These are phyloP conservation scores for Drosophila quadrilineata DNA, from an alignment of 1,140 invertebrate species.

Conservation along the genomic window DNA sequence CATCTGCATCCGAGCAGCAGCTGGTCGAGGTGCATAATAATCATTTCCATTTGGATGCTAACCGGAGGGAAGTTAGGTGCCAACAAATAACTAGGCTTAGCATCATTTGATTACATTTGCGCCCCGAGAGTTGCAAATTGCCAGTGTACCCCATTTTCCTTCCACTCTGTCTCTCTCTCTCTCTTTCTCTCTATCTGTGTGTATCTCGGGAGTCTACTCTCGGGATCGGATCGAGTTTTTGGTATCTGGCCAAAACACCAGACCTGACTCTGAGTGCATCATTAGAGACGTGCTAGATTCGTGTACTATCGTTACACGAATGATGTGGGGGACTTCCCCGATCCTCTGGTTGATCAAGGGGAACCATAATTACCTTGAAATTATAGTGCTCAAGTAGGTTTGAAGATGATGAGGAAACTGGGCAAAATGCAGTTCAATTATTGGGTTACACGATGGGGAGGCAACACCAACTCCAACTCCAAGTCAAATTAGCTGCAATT, in stretches of 20 bases:
- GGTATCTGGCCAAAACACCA: constrained; percentile 38
- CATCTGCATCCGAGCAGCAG: constrained; percentile 17
- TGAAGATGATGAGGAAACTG: constrained; percentile 37
- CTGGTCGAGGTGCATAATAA: constrained; percentile 59
- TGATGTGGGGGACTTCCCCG: neutral
- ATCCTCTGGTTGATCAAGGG: constrained; percentile 1
- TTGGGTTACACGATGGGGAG: constrained; percentile 42
- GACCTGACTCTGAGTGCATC: constrained; percentile 69
- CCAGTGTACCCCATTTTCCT: too few species aligned
- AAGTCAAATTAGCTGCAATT: constrained; percentile 60
- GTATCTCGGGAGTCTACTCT: constrained; percentile 13
- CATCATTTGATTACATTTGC: constrained; percentile 42
- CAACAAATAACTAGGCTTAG: constrained; percentile 70
- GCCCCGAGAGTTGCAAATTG: too few species aligned
- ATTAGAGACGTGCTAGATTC: constrained; percentile 77
- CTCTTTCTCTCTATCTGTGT: too few species aligned
- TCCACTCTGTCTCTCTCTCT: too few species aligned
- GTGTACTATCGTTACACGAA: constrained; percentile 32
- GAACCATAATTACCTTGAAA: constrained; percentile 64
- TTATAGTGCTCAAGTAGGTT: constrained; percentile 61
- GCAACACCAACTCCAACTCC: constrained; percentile 16
- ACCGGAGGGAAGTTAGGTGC: constrained; percentile 72
- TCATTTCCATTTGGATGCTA: constrained; percentile 60
- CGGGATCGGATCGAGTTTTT: constrained; percentile 12
- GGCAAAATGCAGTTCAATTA: constrained; percentile 54